Evolutionary conservation across 2,113 vertebrate genomes (phyloP).

Genomic region (Chinchilla lanigera): DNA sequence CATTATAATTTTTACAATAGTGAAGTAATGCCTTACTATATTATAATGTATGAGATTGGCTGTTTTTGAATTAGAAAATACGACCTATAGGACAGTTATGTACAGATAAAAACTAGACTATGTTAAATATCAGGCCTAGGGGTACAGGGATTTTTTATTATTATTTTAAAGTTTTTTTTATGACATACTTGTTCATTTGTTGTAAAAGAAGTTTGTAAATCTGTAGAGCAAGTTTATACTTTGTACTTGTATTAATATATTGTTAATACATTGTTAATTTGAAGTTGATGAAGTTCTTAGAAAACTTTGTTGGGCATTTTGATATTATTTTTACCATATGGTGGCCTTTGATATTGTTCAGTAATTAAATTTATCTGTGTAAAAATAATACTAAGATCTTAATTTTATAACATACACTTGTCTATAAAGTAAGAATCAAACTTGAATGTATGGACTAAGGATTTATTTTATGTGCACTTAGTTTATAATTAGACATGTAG

Average conservation of each 20-base stretch:
- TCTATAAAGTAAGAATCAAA: neutral
- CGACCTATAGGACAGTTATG: neutral
- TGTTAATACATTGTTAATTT: neutral
- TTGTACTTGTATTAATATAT: constrained; percentile 20
- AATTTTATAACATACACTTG: constrained; percentile 22
- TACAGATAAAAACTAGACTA: neutral
- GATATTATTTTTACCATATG: neutral
- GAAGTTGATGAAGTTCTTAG: constrained; percentile 17
- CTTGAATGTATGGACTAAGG: neutral
- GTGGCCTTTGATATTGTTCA: neutral
- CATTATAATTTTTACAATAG: constrained; percentile 20
- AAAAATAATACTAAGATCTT: neutral
- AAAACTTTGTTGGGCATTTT: neutral
- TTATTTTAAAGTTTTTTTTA: constrained; percentile 33
- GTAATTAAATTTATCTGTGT: constrained; percentile 41
- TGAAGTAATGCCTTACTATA: neutral
- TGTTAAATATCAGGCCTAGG: neutral
- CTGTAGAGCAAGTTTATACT: neutral
- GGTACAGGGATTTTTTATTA: neutral
- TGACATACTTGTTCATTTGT: neutral
- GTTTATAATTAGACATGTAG: constrained; percentile 20
- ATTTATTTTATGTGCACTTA: constrained; percentile 1
- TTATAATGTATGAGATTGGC: neutral
- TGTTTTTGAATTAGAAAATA: constrained; percentile 40
- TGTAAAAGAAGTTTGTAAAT: constrained; percentile 30